Evolutionary conservation across 2,888 invertebrate species (phyloP).

Genomic region (Eristalis tenax): DNA sequence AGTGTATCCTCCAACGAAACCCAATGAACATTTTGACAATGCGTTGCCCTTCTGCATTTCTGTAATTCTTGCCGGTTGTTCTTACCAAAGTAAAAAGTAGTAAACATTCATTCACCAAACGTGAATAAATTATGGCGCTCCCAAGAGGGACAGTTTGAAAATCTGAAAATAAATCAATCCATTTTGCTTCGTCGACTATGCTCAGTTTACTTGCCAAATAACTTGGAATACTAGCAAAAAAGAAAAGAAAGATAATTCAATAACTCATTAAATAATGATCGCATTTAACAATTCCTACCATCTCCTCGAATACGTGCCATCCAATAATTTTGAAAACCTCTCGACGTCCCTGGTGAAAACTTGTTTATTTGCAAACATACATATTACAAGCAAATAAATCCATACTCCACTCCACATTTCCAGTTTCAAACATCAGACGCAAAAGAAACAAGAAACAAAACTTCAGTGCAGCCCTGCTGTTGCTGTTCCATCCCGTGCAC

Average conservation of each 20-base stretch:
- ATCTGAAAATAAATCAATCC: too few relatives aligned
- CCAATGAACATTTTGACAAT: too few relatives aligned
- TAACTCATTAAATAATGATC: not conserved
- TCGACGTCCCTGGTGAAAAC: slow-evolving; percentile 56
- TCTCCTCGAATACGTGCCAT: not conserved
- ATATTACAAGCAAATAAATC: slow-evolving; percentile 42
- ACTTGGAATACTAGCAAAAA: too few relatives aligned
- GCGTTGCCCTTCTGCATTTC: too few relatives aligned
- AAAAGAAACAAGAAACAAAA: slow-evolving; percentile 9
- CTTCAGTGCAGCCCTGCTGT: slow-evolving; percentile 36
- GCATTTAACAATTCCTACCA: not conserved
- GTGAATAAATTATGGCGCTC: too few relatives aligned
- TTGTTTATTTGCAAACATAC: slow-evolving; percentile 62
- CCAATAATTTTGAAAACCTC: not conserved
- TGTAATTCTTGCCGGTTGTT: too few relatives aligned
- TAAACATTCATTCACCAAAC: too few relatives aligned
- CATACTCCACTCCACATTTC: slow-evolving; percentile 47
- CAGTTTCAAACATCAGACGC: slow-evolving; percentile 55
- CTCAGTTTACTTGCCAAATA: too few relatives aligned
- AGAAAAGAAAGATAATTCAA: not conserved
- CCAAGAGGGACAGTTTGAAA: too few relatives aligned
- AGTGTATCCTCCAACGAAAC: too few relatives aligned
- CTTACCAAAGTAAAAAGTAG: too few relatives aligned
- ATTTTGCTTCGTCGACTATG: too few relatives aligned
- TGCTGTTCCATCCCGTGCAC: not conserved